Conservation (phyloP, 2,797 vertebrate species). For the Acanthurus leucopareius region DNA sequence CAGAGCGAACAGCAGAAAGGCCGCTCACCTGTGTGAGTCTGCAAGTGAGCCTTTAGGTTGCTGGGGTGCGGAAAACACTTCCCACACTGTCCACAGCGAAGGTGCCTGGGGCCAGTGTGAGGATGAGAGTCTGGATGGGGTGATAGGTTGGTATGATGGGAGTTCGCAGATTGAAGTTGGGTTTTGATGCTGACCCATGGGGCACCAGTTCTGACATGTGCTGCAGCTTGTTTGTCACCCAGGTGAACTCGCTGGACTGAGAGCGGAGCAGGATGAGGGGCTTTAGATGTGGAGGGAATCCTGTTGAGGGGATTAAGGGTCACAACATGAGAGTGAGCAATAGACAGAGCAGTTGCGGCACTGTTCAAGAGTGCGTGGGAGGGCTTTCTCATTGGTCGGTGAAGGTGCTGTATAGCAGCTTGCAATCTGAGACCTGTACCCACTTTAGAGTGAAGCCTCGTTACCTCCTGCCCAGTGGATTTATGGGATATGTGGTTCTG, state of each 20-base stretch:
- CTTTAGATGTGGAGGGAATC: conserved; percentile 74
- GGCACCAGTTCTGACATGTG: conserved; percentile 44
- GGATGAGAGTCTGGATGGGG: conserved; percentile 51
- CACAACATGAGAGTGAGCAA: conserved; percentile 49
- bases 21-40: conserved; percentile 86
- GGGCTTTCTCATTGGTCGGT: conserved; percentile 68
- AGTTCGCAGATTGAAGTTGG: conserved; percentile 67
- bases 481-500: conserved; percentile 63
- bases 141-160: conserved; percentile 39
- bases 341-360: conserved; percentile 39
- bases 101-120: conserved; percentile 41
- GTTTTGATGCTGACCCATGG: conserved; percentile 71
- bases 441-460: conserved; percentile 68
- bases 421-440: conserved; percentile 56
- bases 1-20: conserved; percentile 88
- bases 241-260: conserved; percentile 62
- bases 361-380: conserved; percentile 38
- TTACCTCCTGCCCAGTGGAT: conserved; percentile 56
- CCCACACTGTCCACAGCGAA: conserved; percentile 83
- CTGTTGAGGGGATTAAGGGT: conserved; percentile 64
- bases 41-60: conserved; percentile 86
- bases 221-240: conserved; percentile 60
- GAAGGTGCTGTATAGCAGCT: conserved; percentile 69
- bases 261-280: conserved; percentile 36
- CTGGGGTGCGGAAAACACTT: conserved; percentile 87